Evolutionary conservation across 2,113 vertebrate species (phyloP).

Genomic region (Vulpes ferrilata): DNA sequence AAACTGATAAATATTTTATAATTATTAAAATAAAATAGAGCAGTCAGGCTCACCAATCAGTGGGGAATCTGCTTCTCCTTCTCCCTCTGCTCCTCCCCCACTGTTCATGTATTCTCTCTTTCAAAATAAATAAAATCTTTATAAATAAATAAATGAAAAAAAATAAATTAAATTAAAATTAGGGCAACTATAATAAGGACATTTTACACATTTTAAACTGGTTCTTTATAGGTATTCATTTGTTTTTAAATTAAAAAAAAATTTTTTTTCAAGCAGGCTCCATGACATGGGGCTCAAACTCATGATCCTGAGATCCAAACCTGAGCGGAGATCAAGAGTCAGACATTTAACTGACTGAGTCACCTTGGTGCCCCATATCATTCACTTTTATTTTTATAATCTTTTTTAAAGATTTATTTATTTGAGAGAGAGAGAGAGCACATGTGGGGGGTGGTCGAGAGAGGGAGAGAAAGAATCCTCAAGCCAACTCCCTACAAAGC

Average conservation of each 20-base stretch:
- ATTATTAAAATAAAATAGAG: background rate
- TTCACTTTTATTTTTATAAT: background rate
- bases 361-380: background rate
- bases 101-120: too few species aligned
- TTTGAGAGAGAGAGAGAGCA: background rate
- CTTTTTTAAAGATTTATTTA: background rate
- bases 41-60: background rate
- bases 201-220: conserved; percentile 18
- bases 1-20: conserved; percentile 43
- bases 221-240: background rate
- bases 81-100: too few species aligned
- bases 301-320: background rate
- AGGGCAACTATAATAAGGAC: background rate
- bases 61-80: background rate
- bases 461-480: background rate
- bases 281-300: background rate
- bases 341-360: background rate
- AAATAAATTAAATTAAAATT: too few species aligned
- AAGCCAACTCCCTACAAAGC: background rate
- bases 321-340: background rate
- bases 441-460: background rate
- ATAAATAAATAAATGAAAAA: too few species aligned
- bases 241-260: background rate
- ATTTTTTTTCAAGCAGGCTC: background rate
- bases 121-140: too few species aligned